phyloP scores from a whole-genome alignment of 2,888 invertebrate species.

The Nomada hirtipes region DNA sequence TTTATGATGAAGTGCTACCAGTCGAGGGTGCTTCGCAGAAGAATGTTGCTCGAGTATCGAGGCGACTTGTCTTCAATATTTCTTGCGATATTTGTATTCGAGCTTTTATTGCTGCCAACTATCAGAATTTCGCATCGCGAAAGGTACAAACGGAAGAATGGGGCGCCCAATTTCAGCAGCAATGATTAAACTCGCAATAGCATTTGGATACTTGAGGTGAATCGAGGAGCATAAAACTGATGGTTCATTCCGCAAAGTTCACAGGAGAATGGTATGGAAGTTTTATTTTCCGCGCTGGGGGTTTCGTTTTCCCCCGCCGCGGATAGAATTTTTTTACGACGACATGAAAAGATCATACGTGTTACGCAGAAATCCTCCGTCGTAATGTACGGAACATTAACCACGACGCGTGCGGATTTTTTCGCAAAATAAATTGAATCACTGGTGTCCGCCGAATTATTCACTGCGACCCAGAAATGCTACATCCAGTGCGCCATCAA shows the following conservation, averaged over 20 bases:
- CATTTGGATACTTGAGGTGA: too few species aligned
- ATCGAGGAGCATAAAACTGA: neutral
- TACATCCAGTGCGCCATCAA: neutral
- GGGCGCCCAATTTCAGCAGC: too few species aligned
- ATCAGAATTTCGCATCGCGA: neutral
- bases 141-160: neutral
- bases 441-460: constrained; percentile 10
- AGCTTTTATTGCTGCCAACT: too few species aligned
- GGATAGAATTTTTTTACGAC: neutral
- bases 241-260: neutral
- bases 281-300: neutral
- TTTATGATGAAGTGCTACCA: neutral
- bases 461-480: constrained; percentile 6
- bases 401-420: neutral
- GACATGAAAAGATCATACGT: neutral
- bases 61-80: neutral
- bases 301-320: neutral
- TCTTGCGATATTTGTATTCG: neutral
- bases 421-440: neutral
- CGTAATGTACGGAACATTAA: constrained; percentile 1
- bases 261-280: neutral
- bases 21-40: neutral
- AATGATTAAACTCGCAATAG: too few species aligned
- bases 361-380: neutral
- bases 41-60: neutral